phyloP scores from a whole-genome alignment of 2,797 vertebrate species.

The Aulostomus chinensis region DNA sequence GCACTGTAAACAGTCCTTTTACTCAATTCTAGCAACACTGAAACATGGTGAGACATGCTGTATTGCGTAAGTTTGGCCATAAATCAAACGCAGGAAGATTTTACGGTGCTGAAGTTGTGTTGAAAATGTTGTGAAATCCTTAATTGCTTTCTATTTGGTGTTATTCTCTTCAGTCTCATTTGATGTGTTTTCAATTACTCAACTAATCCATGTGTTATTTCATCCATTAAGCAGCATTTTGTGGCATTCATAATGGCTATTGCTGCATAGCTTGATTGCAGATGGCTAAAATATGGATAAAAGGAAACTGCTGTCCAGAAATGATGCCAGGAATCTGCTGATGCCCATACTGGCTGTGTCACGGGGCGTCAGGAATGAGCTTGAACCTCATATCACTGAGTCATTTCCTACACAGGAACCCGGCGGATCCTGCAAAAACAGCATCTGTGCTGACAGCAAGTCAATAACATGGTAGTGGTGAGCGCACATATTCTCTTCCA shows the following conservation, averaged over 20 bases:
- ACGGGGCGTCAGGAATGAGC: slow-evolving; percentile 63
- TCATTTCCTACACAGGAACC: slow-evolving; percentile 82
- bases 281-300: slow-evolving; percentile 28
- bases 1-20: slow-evolving; percentile 43
- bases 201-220: slow-evolving; percentile 5
- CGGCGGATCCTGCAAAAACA: slow-evolving; percentile 73
- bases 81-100: no score
- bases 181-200: neutral
- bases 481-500: slow-evolving; percentile 41
- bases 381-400: slow-evolving; percentile 65
- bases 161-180: no score
- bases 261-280: slow-evolving; percentile 21
- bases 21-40: slow-evolving; percentile 26
- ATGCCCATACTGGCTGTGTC: slow-evolving; percentile 65
- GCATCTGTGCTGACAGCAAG: slow-evolving; percentile 54
- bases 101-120: no score
- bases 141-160: no score
- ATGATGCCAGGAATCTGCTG: slow-evolving; percentile 49
- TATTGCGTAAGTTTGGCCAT: slow-evolving; percentile 40
- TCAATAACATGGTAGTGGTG: slow-evolving; percentile 51
- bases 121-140: no score
- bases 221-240: slow-evolving; percentile 7
- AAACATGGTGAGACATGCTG: slow-evolving; percentile 47
- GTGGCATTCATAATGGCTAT: slow-evolving; percentile 11
- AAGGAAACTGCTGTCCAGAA: slow-evolving; percentile 49